Percentiles rank a stretch among this genome's conserved stretches.
Evolutionary conservation across 2,113 vertebrate genomes (phyloP).

Genomic region (Chloroceryle aenea): DNA sequence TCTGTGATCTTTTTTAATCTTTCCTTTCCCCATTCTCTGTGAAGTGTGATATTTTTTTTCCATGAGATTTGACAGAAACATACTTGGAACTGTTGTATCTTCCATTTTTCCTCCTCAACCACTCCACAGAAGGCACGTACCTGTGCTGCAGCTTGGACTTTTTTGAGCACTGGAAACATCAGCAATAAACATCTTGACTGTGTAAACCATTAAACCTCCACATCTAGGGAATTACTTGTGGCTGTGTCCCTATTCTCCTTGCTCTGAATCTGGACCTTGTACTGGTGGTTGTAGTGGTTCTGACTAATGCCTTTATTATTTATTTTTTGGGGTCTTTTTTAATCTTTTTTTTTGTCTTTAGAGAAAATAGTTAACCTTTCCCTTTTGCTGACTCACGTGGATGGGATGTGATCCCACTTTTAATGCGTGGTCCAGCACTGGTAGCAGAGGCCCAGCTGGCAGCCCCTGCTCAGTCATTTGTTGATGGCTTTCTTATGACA

Average conservation of each 20-base stretch:
- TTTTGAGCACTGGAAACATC: neutral
- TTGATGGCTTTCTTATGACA: neutral
- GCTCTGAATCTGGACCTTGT: neutral
- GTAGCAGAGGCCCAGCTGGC: neutral
- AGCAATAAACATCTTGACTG: neutral
- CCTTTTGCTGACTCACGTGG: neutral
- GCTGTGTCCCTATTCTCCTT: neutral
- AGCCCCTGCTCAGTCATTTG: neutral
- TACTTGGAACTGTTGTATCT: neutral
- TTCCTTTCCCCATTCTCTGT: neutral
- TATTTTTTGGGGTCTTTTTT: neutral
- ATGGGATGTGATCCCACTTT: neutral
- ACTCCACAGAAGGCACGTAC: neutral
- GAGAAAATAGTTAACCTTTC: neutral
- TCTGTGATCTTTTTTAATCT: no score
- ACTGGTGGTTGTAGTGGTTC: neutral
- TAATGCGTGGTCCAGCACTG: neutral
- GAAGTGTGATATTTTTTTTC: neutral
- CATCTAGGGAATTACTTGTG: no score
- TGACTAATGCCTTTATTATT: neutral
- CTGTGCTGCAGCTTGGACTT: neutral
- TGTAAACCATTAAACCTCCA: neutral
- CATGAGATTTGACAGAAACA: neutral
- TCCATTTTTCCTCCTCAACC: neutral
- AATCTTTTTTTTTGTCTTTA: neutral